A percentile compares a stretch with the other conserved stretches of the same genome.
These are phyloP conservation scores for Neelides sp. DNA, from an alignment of 1,140 invertebrate species.

Conservation along the genomic window DNA sequence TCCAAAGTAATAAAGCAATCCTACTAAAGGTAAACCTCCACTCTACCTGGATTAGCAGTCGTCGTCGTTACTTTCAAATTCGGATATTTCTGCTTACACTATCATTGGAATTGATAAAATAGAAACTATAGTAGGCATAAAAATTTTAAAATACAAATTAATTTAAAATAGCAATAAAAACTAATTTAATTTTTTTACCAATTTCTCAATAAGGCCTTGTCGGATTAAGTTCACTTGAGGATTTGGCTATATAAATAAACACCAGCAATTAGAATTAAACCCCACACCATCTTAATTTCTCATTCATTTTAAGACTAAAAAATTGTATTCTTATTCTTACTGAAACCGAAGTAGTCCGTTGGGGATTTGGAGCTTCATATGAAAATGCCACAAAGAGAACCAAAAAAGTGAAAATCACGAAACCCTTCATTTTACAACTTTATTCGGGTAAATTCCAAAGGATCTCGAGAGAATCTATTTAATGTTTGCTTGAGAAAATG, in stretches of 20 bases:
- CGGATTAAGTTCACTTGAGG: constrained; percentile 1
- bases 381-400: not conserved
- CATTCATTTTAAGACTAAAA: not conserved
- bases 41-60: not conserved
- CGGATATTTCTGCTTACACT: not conserved
- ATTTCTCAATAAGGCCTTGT: constrained; percentile 9
- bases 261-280: too few relatives aligned
- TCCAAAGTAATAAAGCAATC: not conserved
- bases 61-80: not conserved
- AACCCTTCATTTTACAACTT: constrained; percentile 7
- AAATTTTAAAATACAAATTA: not conserved
- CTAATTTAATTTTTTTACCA: not conserved
- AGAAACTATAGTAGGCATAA: not conserved
- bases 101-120: not conserved
- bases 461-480: too few relatives aligned
- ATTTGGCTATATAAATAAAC: not conserved
- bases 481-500: too few relatives aligned
- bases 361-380: not conserved
- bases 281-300: not conserved
- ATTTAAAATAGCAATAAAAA: not conserved
- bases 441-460: not conserved
- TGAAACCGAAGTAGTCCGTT: not conserved
- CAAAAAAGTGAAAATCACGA: not conserved
- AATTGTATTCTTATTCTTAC: not conserved
- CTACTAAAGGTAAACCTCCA: not conserved